A percentile compares a stretch with the other conserved stretches of the same genome.
Conservation (phyloP, 2,113 vertebrate species). For the Chinchilla lanigera region DNA sequence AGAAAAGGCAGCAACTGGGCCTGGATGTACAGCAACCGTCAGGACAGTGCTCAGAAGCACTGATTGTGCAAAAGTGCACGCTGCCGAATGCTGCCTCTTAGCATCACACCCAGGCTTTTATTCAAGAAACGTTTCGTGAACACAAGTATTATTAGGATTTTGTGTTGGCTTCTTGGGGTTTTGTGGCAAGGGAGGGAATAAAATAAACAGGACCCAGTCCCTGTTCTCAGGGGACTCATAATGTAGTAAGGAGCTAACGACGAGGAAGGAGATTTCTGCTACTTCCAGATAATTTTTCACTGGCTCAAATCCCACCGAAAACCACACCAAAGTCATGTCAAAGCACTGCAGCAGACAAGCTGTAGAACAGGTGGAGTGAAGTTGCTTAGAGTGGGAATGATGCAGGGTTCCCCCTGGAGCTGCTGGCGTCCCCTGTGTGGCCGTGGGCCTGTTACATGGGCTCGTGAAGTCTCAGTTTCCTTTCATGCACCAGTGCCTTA, state of each 20-base stretch:
- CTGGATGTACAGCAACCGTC: neutral
- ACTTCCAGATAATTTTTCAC: neutral
- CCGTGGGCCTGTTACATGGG: neutral
- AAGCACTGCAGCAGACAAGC: neutral
- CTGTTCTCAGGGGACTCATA: neutral
- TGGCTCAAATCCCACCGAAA: neutral
- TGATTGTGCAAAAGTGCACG: constrained; percentile 6
- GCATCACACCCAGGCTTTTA: constrained; percentile 19
- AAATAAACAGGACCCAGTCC: neutral
- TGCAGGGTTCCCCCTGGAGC: neutral
- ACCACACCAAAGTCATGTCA: neutral
- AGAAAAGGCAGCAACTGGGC: constrained; percentile 42
- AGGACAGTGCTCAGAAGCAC: constrained; percentile 38
- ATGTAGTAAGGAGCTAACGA: neutral
- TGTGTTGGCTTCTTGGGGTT: neutral
- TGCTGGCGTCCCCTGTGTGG: neutral
- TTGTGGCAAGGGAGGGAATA: neutral
- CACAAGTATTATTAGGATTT: constrained; percentile 1
- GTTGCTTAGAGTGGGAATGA: neutral
- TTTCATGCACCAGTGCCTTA: constrained; percentile 43
- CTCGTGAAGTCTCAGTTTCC: constrained; percentile 30
- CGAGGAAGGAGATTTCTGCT: neutral
- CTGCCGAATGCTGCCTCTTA: constrained; percentile 46
- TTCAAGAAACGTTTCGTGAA: constrained; percentile 30
- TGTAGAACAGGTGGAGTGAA: neutral